Evolutionary conservation across 2,888 invertebrate genomes (phyloP), one percentile per base, ranked within the genome.

Genomic region (Microplitis deprimator): DNA sequence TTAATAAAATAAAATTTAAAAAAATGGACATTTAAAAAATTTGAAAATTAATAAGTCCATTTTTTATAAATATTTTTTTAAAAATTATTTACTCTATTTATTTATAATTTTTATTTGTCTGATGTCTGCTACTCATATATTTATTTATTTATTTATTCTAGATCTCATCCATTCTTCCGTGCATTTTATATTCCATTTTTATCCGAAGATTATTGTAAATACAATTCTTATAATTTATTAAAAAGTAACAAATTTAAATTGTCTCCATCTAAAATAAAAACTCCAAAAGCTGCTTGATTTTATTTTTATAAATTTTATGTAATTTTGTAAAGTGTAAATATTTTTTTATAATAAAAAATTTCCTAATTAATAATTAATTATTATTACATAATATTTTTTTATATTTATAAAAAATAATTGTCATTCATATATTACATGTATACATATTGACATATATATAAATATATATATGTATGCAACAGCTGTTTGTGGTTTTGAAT

Each of bases 171-270:
- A 82, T 90, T 97, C 73, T 94, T 95, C 83, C 91, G 98, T 87
- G 95, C 97, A 4, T 98, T 98, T 89, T 97, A 96, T 90, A 91
- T 98, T 88, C 97, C 98, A 68, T 93, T 94, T 85, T 83, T 96
- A 38, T 94, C 94, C 10, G 91, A 92, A 83, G 92, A 91, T 83
- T 93, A 93, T 87, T 93, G 93, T 72, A 91, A 91, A 16, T 96
- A 93, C 86, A 95, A 93, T 6, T 93, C 93, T 83, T 93, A 96
- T 85, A 95, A 94, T 90, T 91, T 97, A 79, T 90, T 96, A 79
- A 92, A 90, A 82, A 93, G 91, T 87, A 91, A 84, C 50, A 90
- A 87, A 79, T 84, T 86, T 65, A 88, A 88, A 81, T 78, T 83
- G 13, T 50, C 50, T 50, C 50, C 82, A 29, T 38, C 50, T 4